A percentile compares a stretch with the other conserved stretches of the same genome.
phyloP scores from a whole-genome alignment of 2,797 vertebrate species.

The Lophotriccus pileatus region DNA sequence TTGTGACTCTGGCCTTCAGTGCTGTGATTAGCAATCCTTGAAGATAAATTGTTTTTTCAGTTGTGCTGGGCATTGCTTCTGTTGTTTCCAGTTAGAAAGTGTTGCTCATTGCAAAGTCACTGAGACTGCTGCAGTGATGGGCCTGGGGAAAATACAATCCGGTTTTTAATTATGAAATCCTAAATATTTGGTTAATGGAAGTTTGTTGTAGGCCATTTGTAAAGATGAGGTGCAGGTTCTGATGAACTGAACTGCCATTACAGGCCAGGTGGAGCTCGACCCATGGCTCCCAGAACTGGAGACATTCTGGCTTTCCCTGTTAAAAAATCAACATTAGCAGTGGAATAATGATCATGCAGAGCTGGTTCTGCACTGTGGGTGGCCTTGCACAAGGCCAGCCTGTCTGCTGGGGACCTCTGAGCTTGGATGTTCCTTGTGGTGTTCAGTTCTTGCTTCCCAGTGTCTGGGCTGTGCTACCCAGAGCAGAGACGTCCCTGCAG shows the following conservation, averaged over 20 bases:
- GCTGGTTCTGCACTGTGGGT: neutral
- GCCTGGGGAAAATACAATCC: neutral
- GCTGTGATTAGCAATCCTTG: neutral
- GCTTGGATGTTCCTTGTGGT: neutral
- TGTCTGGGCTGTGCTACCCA: fast-evolving
- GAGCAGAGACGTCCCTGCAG: neutral
- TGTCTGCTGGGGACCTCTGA: neutral
- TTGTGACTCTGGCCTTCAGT: neutral
- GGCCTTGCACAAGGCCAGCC: neutral
- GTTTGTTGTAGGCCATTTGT: neutral
- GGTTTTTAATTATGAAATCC: neutral
- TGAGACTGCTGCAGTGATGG: neutral
- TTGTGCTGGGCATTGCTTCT: neutral
- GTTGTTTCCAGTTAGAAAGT: neutral
- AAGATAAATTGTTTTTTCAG: neutral
- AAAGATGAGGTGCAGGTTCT: neutral
- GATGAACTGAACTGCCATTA: neutral
- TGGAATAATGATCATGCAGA: neutral
- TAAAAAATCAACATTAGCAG: too few relatives aligned
- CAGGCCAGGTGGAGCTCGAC: neutral
- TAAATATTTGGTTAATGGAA: neutral
- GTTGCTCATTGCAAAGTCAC: neutral
- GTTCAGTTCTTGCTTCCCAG: neutral
- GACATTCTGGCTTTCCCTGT: neutral
- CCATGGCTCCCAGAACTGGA: neutral